Evolutionary conservation across 2,888 invertebrate genomes (phyloP).

Genomic region (Caenorhabditis panamensis): DNA sequence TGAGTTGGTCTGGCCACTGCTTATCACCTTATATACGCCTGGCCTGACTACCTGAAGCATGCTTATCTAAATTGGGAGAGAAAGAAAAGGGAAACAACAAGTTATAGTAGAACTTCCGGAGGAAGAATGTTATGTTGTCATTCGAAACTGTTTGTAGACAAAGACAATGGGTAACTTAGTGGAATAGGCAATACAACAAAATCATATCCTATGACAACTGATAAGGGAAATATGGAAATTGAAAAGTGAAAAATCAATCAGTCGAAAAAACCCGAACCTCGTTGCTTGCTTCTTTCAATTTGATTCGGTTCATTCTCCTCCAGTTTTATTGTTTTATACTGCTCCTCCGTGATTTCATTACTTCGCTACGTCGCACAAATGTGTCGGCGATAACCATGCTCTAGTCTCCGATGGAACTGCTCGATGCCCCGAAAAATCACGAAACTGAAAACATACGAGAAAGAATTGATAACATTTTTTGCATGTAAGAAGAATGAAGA

Average conservation of each 20-base stretch:
- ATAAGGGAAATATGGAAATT: neutral
- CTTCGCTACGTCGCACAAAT: slow-evolving; percentile 9
- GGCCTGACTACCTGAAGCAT: neutral
- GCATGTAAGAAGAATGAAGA: neutral
- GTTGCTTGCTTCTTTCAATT: too few relatives aligned
- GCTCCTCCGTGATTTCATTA: slow-evolving; percentile 14
- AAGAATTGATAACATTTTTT: slow-evolving; percentile 1
- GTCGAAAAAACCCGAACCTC: too few relatives aligned
- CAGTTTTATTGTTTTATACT: slow-evolving; percentile 21
- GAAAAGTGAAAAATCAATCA: slow-evolving; percentile 25
- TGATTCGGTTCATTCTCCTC: neutral
- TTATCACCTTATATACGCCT: slow-evolving; percentile 7
- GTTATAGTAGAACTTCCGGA: slow-evolving; percentile 14
- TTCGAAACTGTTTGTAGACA: neutral
- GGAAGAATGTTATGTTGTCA: slow-evolving; percentile 12
- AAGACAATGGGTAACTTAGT: neutral
- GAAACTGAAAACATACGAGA: neutral
- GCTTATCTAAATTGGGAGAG: slow-evolving; percentile 7
- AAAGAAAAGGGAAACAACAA: neutral
- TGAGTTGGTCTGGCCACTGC: neutral
- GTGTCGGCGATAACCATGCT: slow-evolving; percentile 30
- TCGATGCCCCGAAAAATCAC: slow-evolving; percentile 15
- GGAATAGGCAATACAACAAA: neutral
- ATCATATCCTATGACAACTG: too few relatives aligned
- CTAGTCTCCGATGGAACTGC: slow-evolving; percentile 17